A percentile compares a stretch with the other conserved stretches of the same genome.
Evolutionary conservation across 2,797 vertebrate genomes (phyloP).

Genomic region (Monodelphis domestica): DNA sequence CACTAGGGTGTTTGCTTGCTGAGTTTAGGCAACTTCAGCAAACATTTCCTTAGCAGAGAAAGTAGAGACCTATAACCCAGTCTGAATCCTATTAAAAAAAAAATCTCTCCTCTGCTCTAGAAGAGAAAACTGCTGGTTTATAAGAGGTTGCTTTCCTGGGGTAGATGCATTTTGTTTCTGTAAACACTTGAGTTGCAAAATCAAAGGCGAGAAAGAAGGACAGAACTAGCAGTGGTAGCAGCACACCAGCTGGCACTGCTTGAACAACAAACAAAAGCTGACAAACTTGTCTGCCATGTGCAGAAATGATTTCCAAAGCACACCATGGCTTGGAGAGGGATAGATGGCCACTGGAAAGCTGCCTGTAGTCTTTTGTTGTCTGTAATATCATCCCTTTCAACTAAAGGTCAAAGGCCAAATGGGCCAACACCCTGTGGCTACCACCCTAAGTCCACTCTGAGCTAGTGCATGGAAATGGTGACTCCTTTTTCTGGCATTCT

Average conservation of each 20-base stretch:
- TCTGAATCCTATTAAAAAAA: not conserved
- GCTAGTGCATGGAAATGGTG: not conserved
- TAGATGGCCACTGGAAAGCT: not conserved
- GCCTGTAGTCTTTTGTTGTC: not conserved
- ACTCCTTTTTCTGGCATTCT: not conserved
- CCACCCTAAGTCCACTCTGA: not conserved
- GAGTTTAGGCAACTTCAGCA: not conserved
- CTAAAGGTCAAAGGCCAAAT: not conserved
- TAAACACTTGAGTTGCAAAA: not conserved
- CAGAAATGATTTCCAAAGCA: not conserved
- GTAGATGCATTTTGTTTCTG: not conserved
- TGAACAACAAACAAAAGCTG: slow-evolving; percentile 20
- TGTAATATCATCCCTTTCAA: fast-evolving
- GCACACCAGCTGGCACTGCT: not conserved
- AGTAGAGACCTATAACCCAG: no score
- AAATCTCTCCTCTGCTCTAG: not conserved
- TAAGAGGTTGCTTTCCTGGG: not conserved
- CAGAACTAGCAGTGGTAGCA: not conserved
- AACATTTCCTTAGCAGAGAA: not conserved
- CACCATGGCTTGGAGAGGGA: not conserved
- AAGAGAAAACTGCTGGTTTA: fast-evolving
- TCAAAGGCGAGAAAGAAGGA: slow-evolving; percentile 13
- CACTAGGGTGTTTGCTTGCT: fast-evolving
- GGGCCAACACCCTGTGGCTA: not conserved
- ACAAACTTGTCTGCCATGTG: not conserved